Conservation (phyloP, 2,888 invertebrate species). For the Ophion slaviceki region DNA sequence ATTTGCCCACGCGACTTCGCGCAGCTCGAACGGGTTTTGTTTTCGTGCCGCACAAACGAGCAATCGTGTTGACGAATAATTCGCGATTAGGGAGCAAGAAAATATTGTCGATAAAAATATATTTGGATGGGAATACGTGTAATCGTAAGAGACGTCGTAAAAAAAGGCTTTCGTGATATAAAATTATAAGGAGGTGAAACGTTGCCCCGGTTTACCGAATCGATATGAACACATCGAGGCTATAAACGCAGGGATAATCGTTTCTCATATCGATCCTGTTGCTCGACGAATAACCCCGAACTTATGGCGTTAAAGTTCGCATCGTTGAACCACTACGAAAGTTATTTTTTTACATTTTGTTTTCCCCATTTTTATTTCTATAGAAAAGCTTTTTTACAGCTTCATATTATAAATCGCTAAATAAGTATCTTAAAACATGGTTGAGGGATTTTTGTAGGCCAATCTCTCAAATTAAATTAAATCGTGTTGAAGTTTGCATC, state of each 20-base stretch:
- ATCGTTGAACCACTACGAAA: background rate
- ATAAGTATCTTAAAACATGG: too few relatives aligned
- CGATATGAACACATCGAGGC: background rate
- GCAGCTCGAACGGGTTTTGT: too few relatives aligned
- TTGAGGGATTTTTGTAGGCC: too few relatives aligned
- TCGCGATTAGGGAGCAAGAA: background rate
- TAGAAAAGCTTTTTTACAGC: too few relatives aligned
- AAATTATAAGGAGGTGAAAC: background rate
- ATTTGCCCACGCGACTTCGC: background rate
- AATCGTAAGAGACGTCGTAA: too few relatives aligned
- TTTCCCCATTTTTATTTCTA: too few relatives aligned
- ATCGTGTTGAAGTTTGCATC: too few relatives aligned
- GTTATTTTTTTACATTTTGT: background rate
- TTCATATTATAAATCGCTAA: too few relatives aligned
- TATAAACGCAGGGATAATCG: background rate
- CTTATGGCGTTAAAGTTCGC: background rate
- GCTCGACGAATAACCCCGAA: constrained; percentile 9
- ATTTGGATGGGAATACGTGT: background rate
- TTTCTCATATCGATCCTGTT: background rate
- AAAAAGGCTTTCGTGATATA: too few relatives aligned
- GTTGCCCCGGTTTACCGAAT: background rate
- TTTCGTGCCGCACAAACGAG: background rate
- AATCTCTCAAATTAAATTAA: too few relatives aligned
- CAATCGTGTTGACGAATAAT: background rate
- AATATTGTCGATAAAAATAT: background rate